Evolutionary conservation across 2,113 vertebrate genomes (phyloP), one percentile per base, ranked within the genome.

Genomic region (Sciurus niger): DNA sequence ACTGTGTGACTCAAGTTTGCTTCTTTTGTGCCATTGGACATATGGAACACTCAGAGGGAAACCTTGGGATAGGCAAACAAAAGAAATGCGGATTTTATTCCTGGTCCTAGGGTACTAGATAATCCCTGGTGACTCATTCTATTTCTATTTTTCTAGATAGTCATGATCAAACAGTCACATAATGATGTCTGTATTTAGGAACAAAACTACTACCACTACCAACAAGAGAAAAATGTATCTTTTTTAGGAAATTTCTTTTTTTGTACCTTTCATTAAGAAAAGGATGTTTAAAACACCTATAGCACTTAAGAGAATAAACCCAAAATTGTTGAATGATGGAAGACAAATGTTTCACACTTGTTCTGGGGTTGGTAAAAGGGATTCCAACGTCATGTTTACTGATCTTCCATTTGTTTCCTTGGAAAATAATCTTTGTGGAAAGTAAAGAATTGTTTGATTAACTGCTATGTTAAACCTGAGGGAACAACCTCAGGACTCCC

Each of bases 381-480:
- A 84, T 93, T 67, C 20, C 43, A 60, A 1, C 17, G 1, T 78
- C 40, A 77, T 32, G 9, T 87, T 93, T 89, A 78, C 53, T 79
- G 83, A 86, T 30, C 17, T n/a, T 83, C 11, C n/a, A 68, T 18
- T 73, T 78, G 25, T n/a, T 90, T 86, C 37, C 22, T 90, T 95
- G 53, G 34, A 8, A 89, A 77, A 34, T 60, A 91, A 8, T 2
- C 63, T 78, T 32, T 46, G 22, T n/a, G 55, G 70, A n/a, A 74
- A 60, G 22, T 40, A 22, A 24, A 76, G n/a, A 78, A 30, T 24
- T 67, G 17, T 40, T 80, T 80, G 67, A 93, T 84, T 63, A 95
- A 80, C 16, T 67, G 51, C 91, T 43, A 30, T 63, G 28, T 51
- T 63, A 67, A 74, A 51, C 20, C 10, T 28, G 16, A 58, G 3